phyloP scores from a whole-genome alignment of 1,140 invertebrate species.

The Ceratoteleas bidentatus region DNA sequence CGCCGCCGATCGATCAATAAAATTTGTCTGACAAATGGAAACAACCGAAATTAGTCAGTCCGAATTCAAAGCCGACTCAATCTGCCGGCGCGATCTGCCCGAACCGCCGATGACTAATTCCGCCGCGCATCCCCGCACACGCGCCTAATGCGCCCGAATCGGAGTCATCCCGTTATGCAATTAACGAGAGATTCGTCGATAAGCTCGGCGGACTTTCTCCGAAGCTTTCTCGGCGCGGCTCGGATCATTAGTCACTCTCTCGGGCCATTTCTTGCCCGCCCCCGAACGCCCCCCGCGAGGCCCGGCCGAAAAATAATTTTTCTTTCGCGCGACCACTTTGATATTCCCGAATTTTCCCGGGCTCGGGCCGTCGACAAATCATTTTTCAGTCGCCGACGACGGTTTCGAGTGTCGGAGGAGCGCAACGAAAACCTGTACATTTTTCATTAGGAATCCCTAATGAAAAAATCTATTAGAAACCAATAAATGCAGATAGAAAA shows the following conservation, averaged over 20 bases:
- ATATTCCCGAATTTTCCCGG: too few relatives aligned
- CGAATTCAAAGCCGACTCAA: constrained; percentile 1
- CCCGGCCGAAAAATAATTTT: too few relatives aligned
- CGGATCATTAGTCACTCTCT: constrained; percentile 58
- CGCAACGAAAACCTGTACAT: too few relatives aligned
- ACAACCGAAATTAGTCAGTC: constrained; percentile 19
- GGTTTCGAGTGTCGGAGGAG: too few relatives aligned
- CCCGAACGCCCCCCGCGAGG: too few relatives aligned
- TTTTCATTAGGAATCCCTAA: too few relatives aligned
- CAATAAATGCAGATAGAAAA: too few relatives aligned
- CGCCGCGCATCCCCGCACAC: background rate
- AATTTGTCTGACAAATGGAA: constrained; percentile 20
- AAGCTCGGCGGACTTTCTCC: constrained; percentile 58
- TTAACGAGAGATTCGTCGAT: constrained; percentile 50
- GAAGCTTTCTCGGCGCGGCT: constrained; percentile 38
- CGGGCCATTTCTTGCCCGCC: constrained; percentile 22
- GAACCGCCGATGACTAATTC: constrained; percentile 36
- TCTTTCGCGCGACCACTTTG: too few relatives aligned
- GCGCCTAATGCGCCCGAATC: constrained; percentile 21
- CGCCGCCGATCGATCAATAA: constrained; percentile 9
- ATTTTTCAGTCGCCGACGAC: too few relatives aligned
- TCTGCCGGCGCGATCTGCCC: background rate
- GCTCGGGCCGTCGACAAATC: too few relatives aligned
- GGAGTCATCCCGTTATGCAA: constrained; percentile 53
- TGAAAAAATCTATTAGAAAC: too few relatives aligned